Evolutionary conservation across 2,797 vertebrate genomes (phyloP), one percentile per base, ranked within the genome.

Genomic region (Enoplosus armatus): DNA sequence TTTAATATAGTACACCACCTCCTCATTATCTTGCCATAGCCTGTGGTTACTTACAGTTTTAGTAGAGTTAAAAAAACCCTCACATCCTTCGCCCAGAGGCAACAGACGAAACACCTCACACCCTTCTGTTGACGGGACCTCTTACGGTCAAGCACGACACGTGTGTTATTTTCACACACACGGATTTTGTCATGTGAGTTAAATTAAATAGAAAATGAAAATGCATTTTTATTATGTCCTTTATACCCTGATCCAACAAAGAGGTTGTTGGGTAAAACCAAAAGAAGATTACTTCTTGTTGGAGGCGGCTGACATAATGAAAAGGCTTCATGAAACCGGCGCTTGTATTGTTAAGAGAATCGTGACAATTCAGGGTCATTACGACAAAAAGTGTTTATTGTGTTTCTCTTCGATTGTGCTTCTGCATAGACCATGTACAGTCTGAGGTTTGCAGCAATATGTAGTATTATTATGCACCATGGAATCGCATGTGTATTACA

Each of bases 21-120:
- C 72, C 84, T 90, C 85, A 84, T 93, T 89, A 91, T 82, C 51
- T 72, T 79, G 78, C 66, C 39, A 55, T 68, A 78, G 83, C 85
- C 86, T 62, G 76, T 72, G 85, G 85, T 70, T 68, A 39, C 48
- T 75, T 70, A 47, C 56, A 62, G 68, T 88, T 82, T 83, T 58
- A 72, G 73, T 33, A 58, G 50, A 83, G 58, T 10, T 2, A 37
- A 14, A 39, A 39, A 24, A 75, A 60, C 53, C 65, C 73, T 75
- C 48, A 45, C 77, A 22, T 62, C 48, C 27, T 24, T 41, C 67
- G 63, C 39, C 82, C 66, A 47, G 65, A 54, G 85, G 79, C 75
- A 35, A 12, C 71, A 68, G 18, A 56, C 47, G 33, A 71, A 69
- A 69, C 47, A 64, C 41, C 55, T 82, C 64, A 71, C 79, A 83